Evolutionary conservation across 2,113 vertebrate genomes (phyloP), one percentile per base, ranked within the genome.

Genomic region (Genyomyrus donnyi): DNA sequence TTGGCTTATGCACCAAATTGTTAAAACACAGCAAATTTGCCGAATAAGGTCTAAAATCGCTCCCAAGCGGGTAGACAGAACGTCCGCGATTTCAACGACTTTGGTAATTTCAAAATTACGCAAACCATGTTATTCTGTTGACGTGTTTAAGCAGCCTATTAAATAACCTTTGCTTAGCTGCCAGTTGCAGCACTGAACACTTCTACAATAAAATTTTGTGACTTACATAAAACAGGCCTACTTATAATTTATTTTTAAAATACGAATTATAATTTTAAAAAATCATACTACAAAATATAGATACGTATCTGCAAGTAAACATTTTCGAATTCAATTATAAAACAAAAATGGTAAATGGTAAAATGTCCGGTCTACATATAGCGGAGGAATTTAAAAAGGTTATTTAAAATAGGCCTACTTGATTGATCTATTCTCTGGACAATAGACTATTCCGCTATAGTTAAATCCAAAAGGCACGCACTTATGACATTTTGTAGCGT

Each of bases 401-500:
- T 80, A 35, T 77, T 77, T 39, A 80, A 80, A 39, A 80, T 80
- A 70, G n/a, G 62, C 62, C 62, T 70, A 42, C 17, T 80, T 80
- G 35, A 80, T 80, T 80, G 74, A 80, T 80, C 74, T 80, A 17
- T 80, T 80, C 70, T 42, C 35, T 80, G 74, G 35, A 80, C 74
- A 80, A 80, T 80, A 80, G 35, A 80, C 74, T 42, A 80, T 80
- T 80, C 15, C 74, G 35, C 31, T 80, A 80, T 80, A 35, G 74
- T 80, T 80, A 42, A 42, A 80, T 80, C 13, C 42, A 80, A 80
- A 42, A 80, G 74, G 6, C 35, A 39, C 74, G 74, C 15, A 42
- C 35, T 39, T 80, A 80, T 80, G 74, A 80, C 74, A 80, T 80
- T 39, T 80, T 80, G 74, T 39, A 80, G 74, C 74, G 74, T 80